Base-by-base conservation (phyloP, 2,888 invertebrate species). In the Cinara cedri region DNA sequence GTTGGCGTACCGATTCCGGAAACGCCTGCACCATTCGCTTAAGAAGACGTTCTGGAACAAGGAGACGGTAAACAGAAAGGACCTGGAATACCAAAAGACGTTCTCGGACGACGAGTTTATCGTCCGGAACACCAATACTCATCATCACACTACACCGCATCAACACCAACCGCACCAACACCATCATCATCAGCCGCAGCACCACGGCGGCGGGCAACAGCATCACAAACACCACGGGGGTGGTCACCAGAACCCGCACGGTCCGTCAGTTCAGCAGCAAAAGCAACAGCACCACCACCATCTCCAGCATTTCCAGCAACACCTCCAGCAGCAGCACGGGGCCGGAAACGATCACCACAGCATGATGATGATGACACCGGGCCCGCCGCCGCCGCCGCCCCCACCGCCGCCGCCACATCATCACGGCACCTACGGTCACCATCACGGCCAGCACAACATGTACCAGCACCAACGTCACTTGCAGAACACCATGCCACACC, bases 41-140 rank as follows among this genome's bases (percentile, higher is more conserved):
- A 94, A 94, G 85, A 94, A 92, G 84, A 92, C 92, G 87, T 92
- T 92, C 84, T 92, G 92, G 91, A 92, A 91, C 86, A 92, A 92
- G 84, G 88, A 91, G 8, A 88, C 89, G 60, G 90, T 90, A 81
- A 81, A 72, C 66, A 89, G 93, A 57, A 94, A 94, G 85, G 94
- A 94, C 86, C 91, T 93, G 83, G 94, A 95, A 85, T 95, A 95
- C 86, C 94, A 94, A 86, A 94, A 95, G 87, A 94, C 94, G 3
- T 94, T 93, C 85, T 93, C 93, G 75, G 94, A 94, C 84, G 94
- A 94, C 85, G 94, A 95, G 86, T 94, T 93, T 87, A 91, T 91
- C 85, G 90, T 91, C 82, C 88, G 91, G 80, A 89, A 91, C 75
- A 89, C 90, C 82, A 84, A 84, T 46, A 85, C 87, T 84, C 87